A percentile compares a stretch with the other conserved stretches of the same genome.
These are phyloP conservation scores for Nematostella vectensis DNA, from an alignment of 92 coral and sea anemone species.

Conservation along the genomic window DNA sequence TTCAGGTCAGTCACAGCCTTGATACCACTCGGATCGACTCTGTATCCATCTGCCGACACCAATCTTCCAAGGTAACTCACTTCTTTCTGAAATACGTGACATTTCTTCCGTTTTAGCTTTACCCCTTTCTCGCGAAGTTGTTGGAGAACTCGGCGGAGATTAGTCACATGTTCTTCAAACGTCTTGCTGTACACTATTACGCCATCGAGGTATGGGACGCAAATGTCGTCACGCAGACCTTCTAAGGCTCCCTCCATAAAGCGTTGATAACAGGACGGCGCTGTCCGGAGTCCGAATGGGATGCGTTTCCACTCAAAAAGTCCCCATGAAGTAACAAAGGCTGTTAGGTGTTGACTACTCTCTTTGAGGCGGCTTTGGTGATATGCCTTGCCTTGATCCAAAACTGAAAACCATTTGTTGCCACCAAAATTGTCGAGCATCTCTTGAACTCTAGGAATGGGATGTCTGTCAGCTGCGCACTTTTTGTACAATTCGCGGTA, in stretches of 20 bases:
- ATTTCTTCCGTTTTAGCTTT: constrained; percentile 21
- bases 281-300: constrained; percentile 36
- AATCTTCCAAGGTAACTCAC: constrained; percentile 25
- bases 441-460: constrained; percentile 55
- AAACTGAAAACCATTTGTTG: constrained; percentile 60
- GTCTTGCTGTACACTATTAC: constrained; percentile 11
- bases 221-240: constrained; percentile 10
- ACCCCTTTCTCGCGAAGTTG: constrained; percentile 9
- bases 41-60: constrained; percentile 12
- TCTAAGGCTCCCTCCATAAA: constrained; percentile 11
- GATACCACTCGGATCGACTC: constrained; percentile 8
- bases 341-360: constrained; percentile 36
- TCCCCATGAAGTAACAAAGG: constrained; percentile 55
- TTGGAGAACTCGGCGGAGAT: constrained; percentile 15
- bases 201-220: constrained; percentile 8
- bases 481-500: not conserved
- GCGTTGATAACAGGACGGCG: constrained; percentile 3
- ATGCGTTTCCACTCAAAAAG: constrained; percentile 51
- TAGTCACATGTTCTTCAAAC: constrained; percentile 12
- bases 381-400: constrained; percentile 60
- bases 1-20: constrained; percentile 10
- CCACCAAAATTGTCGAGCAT: constrained; percentile 60
- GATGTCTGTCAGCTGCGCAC: constrained; percentile 20
- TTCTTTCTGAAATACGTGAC: constrained; percentile 16
- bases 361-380: constrained; percentile 49